Conservation (phyloP, 2,113 vertebrate species). For the Neolamprologus tretocephalus region DNA sequence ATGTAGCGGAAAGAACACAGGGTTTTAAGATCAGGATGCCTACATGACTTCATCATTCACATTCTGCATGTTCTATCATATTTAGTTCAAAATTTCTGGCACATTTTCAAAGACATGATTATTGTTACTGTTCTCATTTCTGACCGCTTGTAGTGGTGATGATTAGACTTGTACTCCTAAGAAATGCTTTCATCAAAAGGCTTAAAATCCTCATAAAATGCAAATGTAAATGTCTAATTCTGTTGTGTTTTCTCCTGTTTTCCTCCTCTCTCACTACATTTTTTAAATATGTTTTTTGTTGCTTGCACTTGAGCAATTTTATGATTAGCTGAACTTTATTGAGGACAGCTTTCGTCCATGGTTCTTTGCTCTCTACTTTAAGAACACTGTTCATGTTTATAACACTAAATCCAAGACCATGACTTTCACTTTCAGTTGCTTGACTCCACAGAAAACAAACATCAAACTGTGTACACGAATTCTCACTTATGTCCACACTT, state of each 20-base stretch:
- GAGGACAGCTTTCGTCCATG: neutral
- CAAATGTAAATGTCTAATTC: neutral
- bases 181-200: neutral
- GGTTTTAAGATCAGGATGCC: neutral
- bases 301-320: neutral
- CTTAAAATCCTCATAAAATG: neutral
- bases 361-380: neutral
- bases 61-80: neutral
- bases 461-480: neutral
- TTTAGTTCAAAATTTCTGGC: neutral
- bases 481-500: neutral
- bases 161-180: neutral
- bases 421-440: neutral
- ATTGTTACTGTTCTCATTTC: neutral
- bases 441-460: neutral
- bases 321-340: neutral
- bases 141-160: neutral
- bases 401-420: neutral
- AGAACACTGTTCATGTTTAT: neutral
- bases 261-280: rapidly evolving
- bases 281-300: neutral
- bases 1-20: neutral
- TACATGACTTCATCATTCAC: neutral
- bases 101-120: neutral
- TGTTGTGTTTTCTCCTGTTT: neutral